Evolutionary conservation across 2,113 vertebrate genomes (phyloP), one percentile per base, ranked within the genome.

Genomic region (Aptenodytes patagonicus): DNA sequence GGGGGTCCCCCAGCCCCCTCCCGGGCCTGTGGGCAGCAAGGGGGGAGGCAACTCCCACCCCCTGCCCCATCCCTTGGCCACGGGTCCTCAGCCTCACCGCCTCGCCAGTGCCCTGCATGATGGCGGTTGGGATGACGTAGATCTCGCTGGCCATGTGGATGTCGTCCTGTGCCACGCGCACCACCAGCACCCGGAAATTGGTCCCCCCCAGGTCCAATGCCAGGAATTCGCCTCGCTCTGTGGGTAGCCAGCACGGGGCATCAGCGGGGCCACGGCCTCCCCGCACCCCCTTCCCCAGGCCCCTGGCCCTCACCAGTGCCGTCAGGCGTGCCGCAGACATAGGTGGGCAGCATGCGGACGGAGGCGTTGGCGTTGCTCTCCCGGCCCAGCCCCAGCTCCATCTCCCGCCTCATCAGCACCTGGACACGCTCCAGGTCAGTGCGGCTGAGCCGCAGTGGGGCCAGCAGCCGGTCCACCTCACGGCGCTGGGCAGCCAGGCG

Each of bases 191-290:
- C 1, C 98, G 98, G 96, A 99, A 99, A 94, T 99, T 99, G 16
- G 99, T 99, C 10, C 99, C 99, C 2, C 99, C 99, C 1, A 99
- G 97, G 78, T 99, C 99, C 97, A 99, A 57, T 0, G 99, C 99
- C 97, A 99, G 91, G 93, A 98, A 99, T 70, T 99, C 96, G 0
- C 99, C 99, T 78, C 85, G 97, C 75, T 99, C 99, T 99, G 97
- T 14, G 11, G 29, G 31, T 51, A 86, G 19, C 52, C 62, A 68
- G 69, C n/a, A 47, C 1, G 0, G 19, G 32, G 28, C 20, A 46
- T 89, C 69, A 94, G 57, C 1, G 0, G 17, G 47, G n/a, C 42
- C 47, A 19, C 0, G 0, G 44, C 24, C 19, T 28, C 29, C 57
- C 31, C 0, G 17, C 40, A 44, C 4, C 18, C 62, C 11, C 5